These are phyloP conservation scores for Lindbergichthys nudifrons DNA, from an alignment of 2,797 vertebrate species.

Conservation along the genomic window DNA sequence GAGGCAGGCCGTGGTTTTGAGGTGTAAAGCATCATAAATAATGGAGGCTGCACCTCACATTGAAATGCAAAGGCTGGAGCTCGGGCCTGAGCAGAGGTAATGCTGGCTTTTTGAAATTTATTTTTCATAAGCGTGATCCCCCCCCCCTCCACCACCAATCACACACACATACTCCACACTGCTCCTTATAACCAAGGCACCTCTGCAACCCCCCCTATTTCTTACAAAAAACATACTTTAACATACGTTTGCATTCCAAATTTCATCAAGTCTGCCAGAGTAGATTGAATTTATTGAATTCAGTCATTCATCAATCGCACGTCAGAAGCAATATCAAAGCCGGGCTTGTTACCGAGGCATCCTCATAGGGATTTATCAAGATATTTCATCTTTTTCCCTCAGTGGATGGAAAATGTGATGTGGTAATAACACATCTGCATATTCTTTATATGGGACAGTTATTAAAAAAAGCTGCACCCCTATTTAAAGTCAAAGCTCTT, in stretches of 20 bases:
- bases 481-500: constrained; percentile 29
- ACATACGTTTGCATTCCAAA: constrained; percentile 71
- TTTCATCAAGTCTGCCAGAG: constrained; percentile 57
- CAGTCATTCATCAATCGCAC: constrained; percentile 60
- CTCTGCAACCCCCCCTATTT: constrained; percentile 11
- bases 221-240: constrained; percentile 58
- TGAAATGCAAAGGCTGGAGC: constrained; percentile 87
- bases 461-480: constrained; percentile 16
- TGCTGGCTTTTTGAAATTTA: constrained; percentile 87
- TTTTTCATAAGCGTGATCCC: constrained; percentile 80
- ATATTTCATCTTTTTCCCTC: constrained; percentile 50
- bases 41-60: constrained; percentile 85
- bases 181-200: constrained; percentile 44
- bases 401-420: constrained; percentile 36
- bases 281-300: constrained; percentile 63
- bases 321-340: constrained; percentile 67
- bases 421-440: constrained; percentile 61
- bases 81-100: constrained; percentile 82
- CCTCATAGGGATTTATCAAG: constrained; percentile 46
- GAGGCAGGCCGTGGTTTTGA: constrained; percentile 81
- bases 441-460: constrained; percentile 31
- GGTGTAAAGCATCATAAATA: constrained; percentile 88
- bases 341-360: constrained; percentile 47
- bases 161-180: constrained; percentile 37
- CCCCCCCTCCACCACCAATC: constrained; percentile 38